A percentile compares a stretch with the other conserved stretches of the same genome.
These are phyloP conservation scores for Dexiosoma caninum DNA, from an alignment of 2,888 invertebrate genomes.

Conservation along the genomic window DNA sequence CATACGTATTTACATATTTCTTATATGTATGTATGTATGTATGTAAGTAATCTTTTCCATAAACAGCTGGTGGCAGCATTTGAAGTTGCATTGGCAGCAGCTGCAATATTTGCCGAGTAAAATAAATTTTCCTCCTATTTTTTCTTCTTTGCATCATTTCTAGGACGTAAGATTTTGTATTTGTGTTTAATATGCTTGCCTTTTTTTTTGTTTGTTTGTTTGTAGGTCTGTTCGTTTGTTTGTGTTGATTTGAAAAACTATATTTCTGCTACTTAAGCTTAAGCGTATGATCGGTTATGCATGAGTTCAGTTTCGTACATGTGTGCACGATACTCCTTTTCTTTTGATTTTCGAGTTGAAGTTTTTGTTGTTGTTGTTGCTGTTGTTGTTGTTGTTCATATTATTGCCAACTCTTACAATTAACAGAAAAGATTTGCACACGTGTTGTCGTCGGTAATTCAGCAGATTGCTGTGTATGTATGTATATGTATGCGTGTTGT, in stretches of 20 bases:
- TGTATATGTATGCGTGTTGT: background rate
- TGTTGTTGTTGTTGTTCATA: slow-evolving; percentile 8
- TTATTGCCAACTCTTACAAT: slow-evolving; percentile 29
- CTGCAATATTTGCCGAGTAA: slow-evolving; percentile 17
- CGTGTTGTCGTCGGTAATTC: background rate
- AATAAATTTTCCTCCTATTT: background rate
- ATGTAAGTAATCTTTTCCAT: background rate
- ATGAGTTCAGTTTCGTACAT: slow-evolving; percentile 35
- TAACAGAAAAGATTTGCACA: slow-evolving; percentile 9
- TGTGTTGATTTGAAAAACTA: background rate
- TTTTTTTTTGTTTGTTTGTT: no score
- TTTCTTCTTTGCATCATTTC: background rate
- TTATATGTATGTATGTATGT: no score
- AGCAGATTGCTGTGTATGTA: background rate
- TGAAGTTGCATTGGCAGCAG: slow-evolving; percentile 21
- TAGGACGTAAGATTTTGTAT: slow-evolving; percentile 27
- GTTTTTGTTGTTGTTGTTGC: slow-evolving; percentile 13
- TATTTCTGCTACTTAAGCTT: slow-evolving; percentile 45
- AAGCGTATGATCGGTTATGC: slow-evolving; percentile 56
- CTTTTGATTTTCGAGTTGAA: background rate
- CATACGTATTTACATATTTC: background rate
- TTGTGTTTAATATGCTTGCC: slow-evolving; percentile 21
- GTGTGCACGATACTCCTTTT: slow-evolving; percentile 25
- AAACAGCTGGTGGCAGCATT: background rate
- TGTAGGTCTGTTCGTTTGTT: no score